Percentiles rank a stretch among this genome's conserved stretches.
These are phyloP conservation scores for Cecropterus lyciades DNA, from an alignment of 1,140 invertebrate species.

Conservation along the genomic window DNA sequence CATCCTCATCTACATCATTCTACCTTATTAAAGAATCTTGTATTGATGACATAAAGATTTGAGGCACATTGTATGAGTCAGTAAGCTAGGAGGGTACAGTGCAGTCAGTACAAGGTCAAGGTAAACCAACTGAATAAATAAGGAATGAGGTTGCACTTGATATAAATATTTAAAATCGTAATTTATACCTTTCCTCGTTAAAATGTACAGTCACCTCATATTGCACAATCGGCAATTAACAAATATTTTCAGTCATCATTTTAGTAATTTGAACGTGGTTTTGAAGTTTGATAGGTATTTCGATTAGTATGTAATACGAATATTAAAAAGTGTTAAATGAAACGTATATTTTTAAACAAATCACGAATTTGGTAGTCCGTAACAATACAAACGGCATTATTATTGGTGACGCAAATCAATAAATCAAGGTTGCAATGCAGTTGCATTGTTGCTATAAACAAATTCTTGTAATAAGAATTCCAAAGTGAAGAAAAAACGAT, in stretches of 20 bases:
- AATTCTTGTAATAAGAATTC: constrained; percentile 6
- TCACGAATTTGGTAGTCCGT: constrained; percentile 15
- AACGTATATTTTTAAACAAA: no score
- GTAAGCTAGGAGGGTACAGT: constrained; percentile 1
- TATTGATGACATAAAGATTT: constrained; percentile 5
- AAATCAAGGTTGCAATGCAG: constrained; percentile 66
- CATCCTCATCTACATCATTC: no score
- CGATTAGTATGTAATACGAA: not conserved
- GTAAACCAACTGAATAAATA: constrained; percentile 33
- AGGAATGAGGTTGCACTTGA: constrained; percentile 33
- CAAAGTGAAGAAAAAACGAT: not conserved
- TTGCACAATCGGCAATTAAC: not conserved
- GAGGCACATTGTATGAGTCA: constrained; percentile 9
- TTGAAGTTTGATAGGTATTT: no score
- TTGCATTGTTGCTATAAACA: constrained; percentile 48
- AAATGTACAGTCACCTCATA: not conserved
- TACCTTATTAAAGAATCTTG: not conserved
- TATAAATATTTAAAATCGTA: not conserved
- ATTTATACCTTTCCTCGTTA: not conserved
- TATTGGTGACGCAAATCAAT: constrained; percentile 63
- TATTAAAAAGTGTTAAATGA: not conserved
- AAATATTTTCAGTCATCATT: not conserved
- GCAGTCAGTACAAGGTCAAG: constrained; percentile 31
- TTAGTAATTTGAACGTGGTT: not conserved
- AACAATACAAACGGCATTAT: constrained; percentile 26